Percentiles rank a stretch among this genome's conserved stretches.
phyloP scores from a whole-genome alignment of 2,797 vertebrate genomes.

The Sebastes taczanowskii region DNA sequence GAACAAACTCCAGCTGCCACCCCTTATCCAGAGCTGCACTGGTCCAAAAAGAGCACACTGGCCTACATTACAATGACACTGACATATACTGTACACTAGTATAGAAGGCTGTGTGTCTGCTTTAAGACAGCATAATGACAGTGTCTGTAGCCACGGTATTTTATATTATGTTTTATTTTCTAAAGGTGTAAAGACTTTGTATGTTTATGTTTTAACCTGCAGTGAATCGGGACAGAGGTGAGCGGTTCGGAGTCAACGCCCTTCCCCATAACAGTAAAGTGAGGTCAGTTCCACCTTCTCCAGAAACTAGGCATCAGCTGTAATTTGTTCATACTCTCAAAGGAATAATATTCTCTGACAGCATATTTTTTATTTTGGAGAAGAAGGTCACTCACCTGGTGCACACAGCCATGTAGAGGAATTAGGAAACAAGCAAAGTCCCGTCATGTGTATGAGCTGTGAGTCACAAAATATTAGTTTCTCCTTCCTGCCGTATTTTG shows the following conservation, averaged over 20 bases:
- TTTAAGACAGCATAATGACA: neutral
- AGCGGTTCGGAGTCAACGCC: neutral
- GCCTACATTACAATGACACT: constrained; percentile 65
- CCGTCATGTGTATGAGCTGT: neutral
- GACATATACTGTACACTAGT: constrained; percentile 26
- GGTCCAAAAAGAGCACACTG: constrained; percentile 50
- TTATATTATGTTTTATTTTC: neutral
- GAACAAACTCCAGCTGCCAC: constrained; percentile 56
- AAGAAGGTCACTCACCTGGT: constrained; percentile 48
- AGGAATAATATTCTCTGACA: constrained; percentile 31
- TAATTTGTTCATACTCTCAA: constrained; percentile 12
- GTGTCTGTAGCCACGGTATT: neutral
- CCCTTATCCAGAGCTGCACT: constrained; percentile 41
- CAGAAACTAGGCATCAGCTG: constrained; percentile 20
- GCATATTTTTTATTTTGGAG: constrained; percentile 17
- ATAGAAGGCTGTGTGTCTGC: constrained; percentile 7
- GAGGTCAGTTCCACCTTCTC: constrained; percentile 17
- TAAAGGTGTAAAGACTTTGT: neutral
- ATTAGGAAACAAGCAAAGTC: constrained; percentile 8
- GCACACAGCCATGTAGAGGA: constrained; percentile 7
- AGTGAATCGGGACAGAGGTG: constrained; percentile 18
- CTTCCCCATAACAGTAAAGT: neutral
- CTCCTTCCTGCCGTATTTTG: neutral
- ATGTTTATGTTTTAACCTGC: constrained; percentile 2
- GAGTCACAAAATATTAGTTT: neutral